Percentiles rank a stretch among this genome's conserved stretches.
Conservation (phyloP, 92 coral and sea anemone genomes). For the Meandrina meandrites region DNA sequence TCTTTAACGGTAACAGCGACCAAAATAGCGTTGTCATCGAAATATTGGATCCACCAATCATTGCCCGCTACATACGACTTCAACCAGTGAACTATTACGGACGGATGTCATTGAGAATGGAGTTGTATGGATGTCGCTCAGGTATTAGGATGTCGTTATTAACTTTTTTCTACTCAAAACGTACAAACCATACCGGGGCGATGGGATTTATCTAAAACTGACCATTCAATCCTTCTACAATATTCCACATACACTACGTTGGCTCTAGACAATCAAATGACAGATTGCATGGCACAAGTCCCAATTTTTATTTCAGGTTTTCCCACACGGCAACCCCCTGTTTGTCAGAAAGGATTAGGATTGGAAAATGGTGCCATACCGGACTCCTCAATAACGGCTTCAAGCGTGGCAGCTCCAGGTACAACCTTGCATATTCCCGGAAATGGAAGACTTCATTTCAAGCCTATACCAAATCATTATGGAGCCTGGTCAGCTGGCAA, state of each 20-base stretch:
- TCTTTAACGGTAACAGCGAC: slow-evolving; percentile 23
- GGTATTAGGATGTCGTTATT: neutral
- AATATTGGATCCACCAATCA: slow-evolving; percentile 12
- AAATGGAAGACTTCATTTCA: slow-evolving; percentile 21
- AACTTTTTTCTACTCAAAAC: too few relatives aligned
- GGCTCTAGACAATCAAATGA: too few relatives aligned
- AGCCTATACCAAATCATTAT: neutral
- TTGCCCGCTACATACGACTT: slow-evolving; percentile 15
- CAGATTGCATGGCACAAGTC: too few relatives aligned
- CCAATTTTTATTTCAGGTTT: neutral
- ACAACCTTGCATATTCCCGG: neutral
- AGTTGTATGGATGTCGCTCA: slow-evolving; percentile 20
- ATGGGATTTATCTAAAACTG: too few relatives aligned
- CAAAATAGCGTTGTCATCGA: neutral
- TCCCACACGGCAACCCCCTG: neutral
- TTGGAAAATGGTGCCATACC: slow-evolving; percentile 9
- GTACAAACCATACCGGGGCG: too few relatives aligned
- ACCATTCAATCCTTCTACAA: too few relatives aligned
- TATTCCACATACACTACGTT: too few relatives aligned
- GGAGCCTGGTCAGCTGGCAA: slow-evolving; percentile 1
- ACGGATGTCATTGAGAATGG: slow-evolving; percentile 1
- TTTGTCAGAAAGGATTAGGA: slow-evolving; percentile 7
- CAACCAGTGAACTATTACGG: neutral
- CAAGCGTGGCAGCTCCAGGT: neutral
- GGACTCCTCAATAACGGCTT: slow-evolving; percentile 13